These are phyloP conservation scores for Blennius ocellaris DNA, from an alignment of 2,113 vertebrate genomes.

Conservation along the genomic window DNA sequence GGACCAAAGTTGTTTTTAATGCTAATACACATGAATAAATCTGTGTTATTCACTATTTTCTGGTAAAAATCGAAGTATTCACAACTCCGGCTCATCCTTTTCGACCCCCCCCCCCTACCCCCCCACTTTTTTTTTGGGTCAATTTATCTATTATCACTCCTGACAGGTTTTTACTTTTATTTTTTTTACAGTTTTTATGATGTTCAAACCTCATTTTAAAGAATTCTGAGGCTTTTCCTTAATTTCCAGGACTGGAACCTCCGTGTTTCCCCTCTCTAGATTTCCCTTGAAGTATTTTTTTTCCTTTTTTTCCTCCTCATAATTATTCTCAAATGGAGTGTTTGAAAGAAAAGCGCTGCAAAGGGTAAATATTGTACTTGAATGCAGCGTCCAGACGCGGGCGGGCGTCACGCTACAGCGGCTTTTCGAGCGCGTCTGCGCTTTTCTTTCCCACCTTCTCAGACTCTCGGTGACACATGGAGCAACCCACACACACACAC, in stretches of 20 bases:
- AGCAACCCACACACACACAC: slow-evolving; percentile 45
- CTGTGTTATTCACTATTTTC: slow-evolving; percentile 32
- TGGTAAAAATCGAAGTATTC: slow-evolving; percentile 46
- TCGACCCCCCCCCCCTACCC: slow-evolving; percentile 35
- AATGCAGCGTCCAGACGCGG: slow-evolving; percentile 70
- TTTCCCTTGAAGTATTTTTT: slow-evolving; percentile 59
- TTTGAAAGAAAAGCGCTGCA: slow-evolving; percentile 74
- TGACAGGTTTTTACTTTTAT: no score
- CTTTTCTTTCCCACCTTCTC: slow-evolving; percentile 74
- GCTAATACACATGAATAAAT: slow-evolving; percentile 30
- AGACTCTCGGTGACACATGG: slow-evolving; percentile 62
- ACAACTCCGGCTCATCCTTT: slow-evolving; percentile 38
- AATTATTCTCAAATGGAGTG: slow-evolving; percentile 76
- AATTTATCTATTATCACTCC: slow-evolving; percentile 63
- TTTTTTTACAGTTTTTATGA: no score
- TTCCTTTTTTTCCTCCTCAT: slow-evolving; percentile 60
- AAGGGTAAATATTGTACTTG: slow-evolving; percentile 81
- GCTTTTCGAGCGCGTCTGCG: slow-evolving; percentile 58
- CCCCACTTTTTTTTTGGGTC: slow-evolving; percentile 50
- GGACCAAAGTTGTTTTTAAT: background rate
- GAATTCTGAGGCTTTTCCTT: slow-evolving; percentile 31
- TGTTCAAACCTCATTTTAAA: slow-evolving; percentile 46
- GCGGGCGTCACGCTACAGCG: slow-evolving; percentile 72
- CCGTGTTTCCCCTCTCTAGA: slow-evolving; percentile 4
- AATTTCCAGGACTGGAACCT: slow-evolving; percentile 28